Base-by-base conservation (phyloP, 23 tunicate genomes). In the Trididemnum clinides region DNA sequence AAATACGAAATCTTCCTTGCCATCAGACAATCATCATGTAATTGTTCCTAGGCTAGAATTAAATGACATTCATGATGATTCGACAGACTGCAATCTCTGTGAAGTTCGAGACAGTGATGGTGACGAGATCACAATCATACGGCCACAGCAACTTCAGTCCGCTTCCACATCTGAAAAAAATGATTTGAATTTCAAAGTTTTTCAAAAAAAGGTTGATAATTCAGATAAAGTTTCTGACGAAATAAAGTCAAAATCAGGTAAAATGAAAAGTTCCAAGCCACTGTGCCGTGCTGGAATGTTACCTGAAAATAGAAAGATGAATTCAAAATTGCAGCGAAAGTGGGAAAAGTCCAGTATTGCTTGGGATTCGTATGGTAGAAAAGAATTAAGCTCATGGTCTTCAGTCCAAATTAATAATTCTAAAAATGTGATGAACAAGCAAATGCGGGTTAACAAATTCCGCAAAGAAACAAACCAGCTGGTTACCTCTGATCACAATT, bases 271-370 rank as follows among this genome's bases (percentile, higher is more conserved):
- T n/a, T n/a, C n/a, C n/a, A n/a, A n/a, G n/a, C n/a, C n/a, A n/a
- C n/a, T n/a, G n/a, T n/a, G n/a, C n/a, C n/a, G n/a, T n/a, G n/a
- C n/a, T n/a, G n/a, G n/a, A n/a, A n/a, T n/a, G n/a, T n/a, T n/a
- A n/a, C n/a, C n/a, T n/a, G n/a, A n/a, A n/a, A 76, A 1, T n/a
- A 66, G 2, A 64, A 64, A n/a, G 28, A 35, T 37, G n/a, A 6
- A 44, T 15, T 23, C 49, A 49, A 84, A 69, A 50, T 44, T 69
- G 30, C 34, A 70, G 30, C 50, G 87, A 70, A 49, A 62, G n/a
- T 84, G 87, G 87, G 80, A 70, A 84, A 84, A 71, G 20, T 84
- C 87, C 28, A 50, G 80, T 32, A 84, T 84, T 70, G 87, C 79
- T 1, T 84, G 87, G 87, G 30, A 29, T 7, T 71, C 87, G 0